Conservation (phyloP, 2,113 vertebrate species). For the Scolopax mira region DNA sequence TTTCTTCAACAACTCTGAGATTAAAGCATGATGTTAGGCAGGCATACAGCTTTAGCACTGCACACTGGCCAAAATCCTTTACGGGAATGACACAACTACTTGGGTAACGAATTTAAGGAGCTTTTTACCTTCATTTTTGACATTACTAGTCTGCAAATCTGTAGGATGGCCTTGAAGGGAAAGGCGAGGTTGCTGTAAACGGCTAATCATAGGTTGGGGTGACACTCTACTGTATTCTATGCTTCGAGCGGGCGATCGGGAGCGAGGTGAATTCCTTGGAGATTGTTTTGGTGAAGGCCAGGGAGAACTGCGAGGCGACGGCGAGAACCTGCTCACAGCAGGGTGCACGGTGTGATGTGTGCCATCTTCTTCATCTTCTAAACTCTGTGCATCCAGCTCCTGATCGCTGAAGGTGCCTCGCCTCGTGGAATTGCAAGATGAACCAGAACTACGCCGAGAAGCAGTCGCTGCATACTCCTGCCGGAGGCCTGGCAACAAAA, state of each 20-base stretch:
- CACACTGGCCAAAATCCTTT: background rate
- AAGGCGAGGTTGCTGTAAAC: constrained; percentile 94
- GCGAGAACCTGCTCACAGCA: constrained; percentile 89
- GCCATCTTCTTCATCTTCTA: constrained; percentile 95
- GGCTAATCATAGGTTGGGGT: constrained; percentile 93
- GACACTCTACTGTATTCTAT: constrained; percentile 90
- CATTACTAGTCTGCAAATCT: constrained; percentile 88
- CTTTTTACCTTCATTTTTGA: constrained; percentile 93
- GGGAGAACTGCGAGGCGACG: constrained; percentile 93
- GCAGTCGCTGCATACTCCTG: constrained; percentile 95
- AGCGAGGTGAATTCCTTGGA: constrained; percentile 91
- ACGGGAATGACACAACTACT: background rate
- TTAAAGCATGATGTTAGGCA: background rate
- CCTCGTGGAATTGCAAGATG: constrained; percentile 93
- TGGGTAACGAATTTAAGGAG: background rate
- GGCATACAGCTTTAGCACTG: background rate
- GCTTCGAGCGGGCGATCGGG: constrained; percentile 91
- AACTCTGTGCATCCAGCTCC: constrained; percentile 94
- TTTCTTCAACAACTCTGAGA: background rate
- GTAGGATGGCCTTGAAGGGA: constrained; percentile 91
- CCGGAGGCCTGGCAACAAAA: constrained; percentile 83
- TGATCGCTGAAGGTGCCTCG: constrained; percentile 96
- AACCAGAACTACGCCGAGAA: constrained; percentile 95
- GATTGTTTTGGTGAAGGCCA: constrained; percentile 89
- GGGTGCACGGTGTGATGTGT: constrained; percentile 85